Base-by-base conservation (phyloP, 2,113 vertebrate species). In the Nothobranchius furzeri region DNA sequence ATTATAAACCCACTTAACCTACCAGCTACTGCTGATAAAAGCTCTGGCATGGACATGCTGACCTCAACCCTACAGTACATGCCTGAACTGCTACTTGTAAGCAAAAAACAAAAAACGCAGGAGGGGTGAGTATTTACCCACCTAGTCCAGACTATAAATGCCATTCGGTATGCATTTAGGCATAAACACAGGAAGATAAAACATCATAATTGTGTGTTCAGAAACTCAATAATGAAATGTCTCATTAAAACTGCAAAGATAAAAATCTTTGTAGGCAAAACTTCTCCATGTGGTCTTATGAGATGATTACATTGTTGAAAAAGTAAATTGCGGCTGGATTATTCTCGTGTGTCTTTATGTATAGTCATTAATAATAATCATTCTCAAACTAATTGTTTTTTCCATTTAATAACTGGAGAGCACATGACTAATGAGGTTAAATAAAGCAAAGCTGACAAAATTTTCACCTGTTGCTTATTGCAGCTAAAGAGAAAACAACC, bases 201-300 rank as follows among this genome's bases (percentile, higher is more conserved):
- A 30, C 30, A 4, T 30, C 30, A 30, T 3, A 30, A 30, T 30
- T 30, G 2, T 30, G 30, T 30, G 30, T 30, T 30, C 20, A 30
- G 4, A 30, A 30, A 30, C 30, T 30, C 2, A 30, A 1, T 30
- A 30, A 30, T 30, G 4, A 30, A 30, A 30, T 3, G 1, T 30
- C 7, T 9, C 7, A 49, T 17, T 51, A 60, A 35, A 24, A 60
- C 37, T 36, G 5, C 40, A 53, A 7, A 53, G 14, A 6, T 20
- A 45, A 59, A 68, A 53, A 40, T 51, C 36, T 17, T 43, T 37
- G 11, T 45, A 12, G 30, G 36, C 37, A 68, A 68, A 68, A 35
- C 11, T 8, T 25, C 55, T 24, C 25, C 1, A 13, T 7, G n/a
- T 68, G 9, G 6, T 30, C 40, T 65, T 36, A 12, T 52, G 20